Conservation (phyloP, 2,888 invertebrate genomes). For the Acronicta psi region DNA sequence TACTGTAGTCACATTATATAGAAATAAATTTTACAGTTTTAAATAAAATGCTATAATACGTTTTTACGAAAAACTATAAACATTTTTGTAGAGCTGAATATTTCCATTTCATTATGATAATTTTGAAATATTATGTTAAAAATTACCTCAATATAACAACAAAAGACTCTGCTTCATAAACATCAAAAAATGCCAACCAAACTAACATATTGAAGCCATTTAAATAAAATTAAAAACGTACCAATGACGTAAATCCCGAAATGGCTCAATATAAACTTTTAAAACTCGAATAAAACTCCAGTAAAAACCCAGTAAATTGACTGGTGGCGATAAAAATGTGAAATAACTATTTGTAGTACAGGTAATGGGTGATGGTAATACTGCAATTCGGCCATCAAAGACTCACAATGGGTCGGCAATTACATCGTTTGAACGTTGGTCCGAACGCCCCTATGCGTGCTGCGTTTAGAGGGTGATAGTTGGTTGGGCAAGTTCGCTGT, state of each 20-base stretch:
- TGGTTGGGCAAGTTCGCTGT: conserved; percentile 8
- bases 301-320: conserved; percentile 55
- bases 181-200: neutral
- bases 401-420: conserved; percentile 74
- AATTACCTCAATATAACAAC: too few relatives aligned
- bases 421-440: conserved; percentile 69
- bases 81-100: too few relatives aligned
- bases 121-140: too few relatives aligned
- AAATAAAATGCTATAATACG: too few relatives aligned
- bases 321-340: conserved; percentile 50
- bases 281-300: conserved; percentile 58
- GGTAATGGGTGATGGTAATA: conserved; percentile 66
- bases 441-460: conserved; percentile 55
- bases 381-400: conserved; percentile 68
- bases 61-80: too few relatives aligned
- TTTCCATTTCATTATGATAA: too few relatives aligned
- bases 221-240: conserved; percentile 42
- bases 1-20: too few relatives aligned
- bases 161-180: conserved; percentile 2
- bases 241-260: conserved; percentile 30
- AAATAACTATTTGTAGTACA: conserved; percentile 53
- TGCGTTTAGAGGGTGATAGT: conserved; percentile 52
- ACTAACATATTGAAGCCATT: conserved; percentile 11
- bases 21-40: too few relatives aligned
- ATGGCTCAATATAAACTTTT: conserved; percentile 52